Percentiles rank a stretch among this genome's conserved stretches.
Evolutionary conservation across 2,797 vertebrate species (phyloP).

Genomic region (Ciconia nigra): DNA sequence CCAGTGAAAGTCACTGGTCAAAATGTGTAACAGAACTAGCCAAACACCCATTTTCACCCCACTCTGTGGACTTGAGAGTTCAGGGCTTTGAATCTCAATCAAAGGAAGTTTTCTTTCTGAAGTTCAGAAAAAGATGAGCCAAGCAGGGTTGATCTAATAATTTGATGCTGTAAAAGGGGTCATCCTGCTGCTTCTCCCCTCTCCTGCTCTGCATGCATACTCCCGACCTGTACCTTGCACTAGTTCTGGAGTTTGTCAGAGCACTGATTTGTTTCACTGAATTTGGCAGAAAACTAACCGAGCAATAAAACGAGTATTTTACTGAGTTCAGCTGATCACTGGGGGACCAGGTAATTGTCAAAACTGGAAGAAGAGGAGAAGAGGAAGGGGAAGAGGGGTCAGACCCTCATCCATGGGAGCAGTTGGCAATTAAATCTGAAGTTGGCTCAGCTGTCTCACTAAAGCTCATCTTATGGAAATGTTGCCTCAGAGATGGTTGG

Average conservation of each 20-base stretch:
- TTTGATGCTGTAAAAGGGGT: neutral
- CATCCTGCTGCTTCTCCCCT: neutral
- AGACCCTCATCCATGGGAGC: neutral
- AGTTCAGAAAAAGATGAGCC: neutral
- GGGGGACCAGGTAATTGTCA: neutral
- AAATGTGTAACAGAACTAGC: neutral
- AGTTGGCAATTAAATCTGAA: neutral
- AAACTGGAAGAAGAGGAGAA: neutral
- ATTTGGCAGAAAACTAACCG: neutral
- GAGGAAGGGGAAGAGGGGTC: neutral
- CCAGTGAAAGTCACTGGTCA: neutral
- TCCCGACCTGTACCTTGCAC: neutral
- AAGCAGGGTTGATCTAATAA: neutral
- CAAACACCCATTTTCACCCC: neutral
- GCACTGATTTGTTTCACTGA: neutral
- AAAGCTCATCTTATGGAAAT: neutral
- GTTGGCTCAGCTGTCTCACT: neutral
- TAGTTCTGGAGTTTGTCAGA: neutral
- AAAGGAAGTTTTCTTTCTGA: neutral
- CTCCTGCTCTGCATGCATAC: neutral
- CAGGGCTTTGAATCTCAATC: neutral
- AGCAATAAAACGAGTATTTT: neutral
- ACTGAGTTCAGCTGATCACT: neutral
- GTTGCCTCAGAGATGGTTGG: neutral
- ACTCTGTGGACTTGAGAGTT: neutral